Percentiles rank a stretch among this genome's conserved stretches.
Conservation (phyloP, 2,797 vertebrate species). For the Propithecus deckenii region DNA sequence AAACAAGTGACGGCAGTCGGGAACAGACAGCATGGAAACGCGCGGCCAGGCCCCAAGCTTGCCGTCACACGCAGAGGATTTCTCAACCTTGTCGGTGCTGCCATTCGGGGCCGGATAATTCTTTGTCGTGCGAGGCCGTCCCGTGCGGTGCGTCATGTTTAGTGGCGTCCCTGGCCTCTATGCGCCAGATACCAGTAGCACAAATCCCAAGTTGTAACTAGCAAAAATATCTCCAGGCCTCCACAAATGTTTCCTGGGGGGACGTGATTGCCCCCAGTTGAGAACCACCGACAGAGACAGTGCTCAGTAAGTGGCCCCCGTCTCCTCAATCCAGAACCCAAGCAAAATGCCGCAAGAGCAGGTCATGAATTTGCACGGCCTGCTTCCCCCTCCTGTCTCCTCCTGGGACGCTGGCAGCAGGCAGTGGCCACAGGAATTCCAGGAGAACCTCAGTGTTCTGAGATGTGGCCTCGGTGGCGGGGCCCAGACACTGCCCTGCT, state of each 20-base stretch:
- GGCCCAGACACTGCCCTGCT: not conserved
- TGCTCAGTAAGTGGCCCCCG: not conserved
- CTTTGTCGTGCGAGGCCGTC: not conserved
- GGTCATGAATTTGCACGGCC: fast-evolving
- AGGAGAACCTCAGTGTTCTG: not conserved
- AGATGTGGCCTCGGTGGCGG: not conserved
- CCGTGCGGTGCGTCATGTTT: not conserved
- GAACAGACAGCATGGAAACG: not conserved
- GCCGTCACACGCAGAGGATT: not conserved
- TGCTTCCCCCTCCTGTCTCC: not conserved
- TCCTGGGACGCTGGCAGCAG: not conserved
- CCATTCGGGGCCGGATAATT: not conserved
- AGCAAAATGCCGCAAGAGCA: not conserved
- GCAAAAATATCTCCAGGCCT: not conserved
- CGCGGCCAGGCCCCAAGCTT: not conserved
- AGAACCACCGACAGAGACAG: not conserved
- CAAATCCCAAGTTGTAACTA: not conserved
- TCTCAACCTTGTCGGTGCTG: not conserved
- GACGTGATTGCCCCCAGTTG: not conserved
- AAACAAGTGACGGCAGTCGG: not conserved
- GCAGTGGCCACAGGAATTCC: not conserved
- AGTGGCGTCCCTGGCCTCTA: not conserved
- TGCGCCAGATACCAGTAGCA: not conserved
- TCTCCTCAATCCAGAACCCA: not conserved
- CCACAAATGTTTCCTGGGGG: not conserved